These are phyloP conservation scores for Chrysopilus asiliformis DNA, from an alignment of 2,888 invertebrate species.

Conservation along the genomic window DNA sequence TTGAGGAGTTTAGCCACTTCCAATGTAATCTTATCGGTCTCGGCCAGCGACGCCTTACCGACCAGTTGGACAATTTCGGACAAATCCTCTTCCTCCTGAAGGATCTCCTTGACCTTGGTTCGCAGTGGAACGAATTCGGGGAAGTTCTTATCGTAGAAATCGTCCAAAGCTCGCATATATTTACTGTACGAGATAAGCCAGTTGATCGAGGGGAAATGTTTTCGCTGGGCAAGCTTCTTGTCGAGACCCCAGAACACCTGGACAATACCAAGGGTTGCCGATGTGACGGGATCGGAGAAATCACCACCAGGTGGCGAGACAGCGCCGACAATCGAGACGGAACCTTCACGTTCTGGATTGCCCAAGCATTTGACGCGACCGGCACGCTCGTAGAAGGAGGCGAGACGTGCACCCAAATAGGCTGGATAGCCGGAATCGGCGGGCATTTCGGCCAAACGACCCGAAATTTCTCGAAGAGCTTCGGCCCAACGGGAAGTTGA, in stretches of 20 bases:
- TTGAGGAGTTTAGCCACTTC: conserved; percentile 97
- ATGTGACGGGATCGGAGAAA: conserved; percentile 99
- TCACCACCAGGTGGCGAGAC: conserved; percentile 99
- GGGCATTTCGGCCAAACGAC: conserved; percentile 99
- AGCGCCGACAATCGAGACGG: conserved; percentile 98
- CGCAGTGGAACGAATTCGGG: conserved; percentile 92
- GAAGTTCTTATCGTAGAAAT: conserved; percentile 98
- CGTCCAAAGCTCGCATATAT: conserved; percentile 95
- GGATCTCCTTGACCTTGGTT: conserved; percentile 88
- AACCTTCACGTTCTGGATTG: conserved; percentile 96
- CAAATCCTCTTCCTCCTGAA: conserved; percentile 97
- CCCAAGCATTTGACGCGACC: conserved; percentile 95
- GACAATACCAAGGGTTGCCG: conserved; percentile 96
- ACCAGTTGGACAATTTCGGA: conserved; percentile 99
- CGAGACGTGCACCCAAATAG: conserved; percentile 93
- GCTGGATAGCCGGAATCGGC: conserved; percentile 98
- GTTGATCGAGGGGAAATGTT: conserved; percentile 99
- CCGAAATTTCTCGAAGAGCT: conserved; percentile 98
- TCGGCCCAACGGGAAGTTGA: conserved; percentile 99
- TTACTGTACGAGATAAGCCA: conserved; percentile 99
- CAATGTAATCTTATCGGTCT: conserved; percentile 97
- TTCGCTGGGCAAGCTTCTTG: conserved; percentile 96
- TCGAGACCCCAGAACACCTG: conserved; percentile 99
- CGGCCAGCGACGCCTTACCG: conserved; percentile 96
- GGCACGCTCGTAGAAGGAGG: conserved; percentile 99